Percentiles rank a stretch among this genome's conserved stretches.
Evolutionary conservation across 2,113 vertebrate species (phyloP).

Genomic region (Porphyrio hochstetteri): DNA sequence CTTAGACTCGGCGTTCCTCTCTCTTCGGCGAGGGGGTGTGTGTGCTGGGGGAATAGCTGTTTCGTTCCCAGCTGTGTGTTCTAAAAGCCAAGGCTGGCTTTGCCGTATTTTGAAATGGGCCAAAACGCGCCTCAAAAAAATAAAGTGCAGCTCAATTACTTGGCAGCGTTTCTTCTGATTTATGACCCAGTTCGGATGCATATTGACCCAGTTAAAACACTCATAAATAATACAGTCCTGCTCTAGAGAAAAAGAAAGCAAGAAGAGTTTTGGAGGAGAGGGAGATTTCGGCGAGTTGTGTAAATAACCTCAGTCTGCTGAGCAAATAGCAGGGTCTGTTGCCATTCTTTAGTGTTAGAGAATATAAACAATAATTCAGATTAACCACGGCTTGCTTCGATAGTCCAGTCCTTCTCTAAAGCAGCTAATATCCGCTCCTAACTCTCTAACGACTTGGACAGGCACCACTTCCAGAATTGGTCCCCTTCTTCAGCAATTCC

Average conservation of each 20-base stretch:
- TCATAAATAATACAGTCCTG: slow-evolving; percentile 74
- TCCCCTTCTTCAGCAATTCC: not conserved
- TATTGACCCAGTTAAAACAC: slow-evolving; percentile 78
- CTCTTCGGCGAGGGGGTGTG: not conserved
- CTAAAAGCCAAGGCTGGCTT: not conserved
- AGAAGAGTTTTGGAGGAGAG: slow-evolving; percentile 57
- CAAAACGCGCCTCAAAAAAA: slow-evolving; percentile 65
- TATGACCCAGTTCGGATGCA: slow-evolving; percentile 74
- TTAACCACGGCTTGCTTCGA: not conserved
- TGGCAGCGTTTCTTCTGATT: slow-evolving; percentile 77
- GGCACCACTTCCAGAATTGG: not conserved
- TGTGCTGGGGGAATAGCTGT: not conserved
- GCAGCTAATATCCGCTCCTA: not conserved
- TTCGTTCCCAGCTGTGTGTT: not conserved
- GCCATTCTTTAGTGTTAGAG: not conserved
- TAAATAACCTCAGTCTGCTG: slow-evolving; percentile 22
- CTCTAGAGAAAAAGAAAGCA: slow-evolving; percentile 54
- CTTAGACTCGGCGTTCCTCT: not conserved
- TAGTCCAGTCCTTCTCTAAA: not conserved
- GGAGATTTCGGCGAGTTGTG: slow-evolving; percentile 38
- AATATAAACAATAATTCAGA: slow-evolving; percentile 27
- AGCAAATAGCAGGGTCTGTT: slow-evolving; percentile 32
- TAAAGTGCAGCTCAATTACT: slow-evolving; percentile 72
- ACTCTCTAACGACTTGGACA: not conserved
- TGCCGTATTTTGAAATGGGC: slow-evolving; percentile 48